Percentiles rank a stretch among this genome's conserved stretches.
Evolutionary conservation across 2,888 invertebrate species (phyloP).

Genomic region (Coenonympha arcania): DNA sequence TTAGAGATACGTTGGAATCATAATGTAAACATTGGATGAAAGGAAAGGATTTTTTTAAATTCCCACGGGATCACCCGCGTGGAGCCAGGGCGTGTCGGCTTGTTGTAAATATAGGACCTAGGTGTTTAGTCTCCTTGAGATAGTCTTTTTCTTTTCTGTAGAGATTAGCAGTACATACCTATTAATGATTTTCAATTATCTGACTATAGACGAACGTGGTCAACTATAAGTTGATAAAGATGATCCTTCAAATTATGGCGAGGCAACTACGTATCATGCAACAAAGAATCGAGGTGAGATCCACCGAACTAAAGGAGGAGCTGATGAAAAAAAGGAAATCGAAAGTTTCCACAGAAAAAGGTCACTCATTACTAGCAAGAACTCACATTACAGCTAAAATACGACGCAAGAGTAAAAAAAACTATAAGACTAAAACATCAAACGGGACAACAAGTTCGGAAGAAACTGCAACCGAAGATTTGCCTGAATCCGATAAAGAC

Average conservation of each 20-base stretch:
- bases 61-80: too few species aligned
- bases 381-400: neutral
- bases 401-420: neutral
- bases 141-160: too few species aligned
- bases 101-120: too few species aligned
- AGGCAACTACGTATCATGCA: constrained; percentile 53
- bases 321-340: constrained; percentile 6
- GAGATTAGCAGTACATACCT: too few species aligned
- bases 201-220: constrained; percentile 49
- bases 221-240: constrained; percentile 52
- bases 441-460: constrained; percentile 2
- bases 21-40: too few species aligned
- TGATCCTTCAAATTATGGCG: constrained; percentile 51
- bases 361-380: neutral
- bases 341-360: neutral
- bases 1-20: too few species aligned
- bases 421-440: neutral
- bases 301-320: constrained; percentile 23
- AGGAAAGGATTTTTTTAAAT: too few species aligned
- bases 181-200: too few species aligned
- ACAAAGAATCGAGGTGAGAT: constrained; percentile 48
- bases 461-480: neutral
- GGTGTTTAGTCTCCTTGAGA: too few species aligned
- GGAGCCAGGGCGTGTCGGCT: too few species aligned
- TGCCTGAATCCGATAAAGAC: neutral